Conservation (phyloP, 92 coral and sea anemone species). For the Desmophyllum pertusum region DNA sequence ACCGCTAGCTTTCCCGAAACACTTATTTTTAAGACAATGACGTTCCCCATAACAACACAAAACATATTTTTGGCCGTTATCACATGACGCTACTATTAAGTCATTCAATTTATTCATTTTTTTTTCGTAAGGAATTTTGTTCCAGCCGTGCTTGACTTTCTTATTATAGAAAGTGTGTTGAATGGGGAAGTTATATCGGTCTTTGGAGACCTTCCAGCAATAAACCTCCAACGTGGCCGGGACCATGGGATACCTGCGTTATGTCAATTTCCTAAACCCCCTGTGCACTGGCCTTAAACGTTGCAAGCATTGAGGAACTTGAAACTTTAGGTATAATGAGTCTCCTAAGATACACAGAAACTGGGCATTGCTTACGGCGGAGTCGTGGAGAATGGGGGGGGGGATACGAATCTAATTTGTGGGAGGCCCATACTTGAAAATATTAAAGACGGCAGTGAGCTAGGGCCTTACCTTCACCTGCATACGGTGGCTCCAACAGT, state of each 20-base stretch:
- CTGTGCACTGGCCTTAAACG: background rate
- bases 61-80: too few species aligned
- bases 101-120: too few species aligned
- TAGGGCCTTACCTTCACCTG: constrained; percentile 44
- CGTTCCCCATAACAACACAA: too few species aligned
- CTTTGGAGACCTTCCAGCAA: constrained; percentile 86
- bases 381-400: constrained; percentile 1
- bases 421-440: constrained; percentile 36
- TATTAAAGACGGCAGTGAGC: background rate
- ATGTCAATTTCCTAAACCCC: constrained; percentile 11
- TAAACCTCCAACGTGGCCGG: constrained; percentile 90
- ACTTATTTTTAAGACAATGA: too few species aligned
- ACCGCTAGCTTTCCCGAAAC: too few species aligned
- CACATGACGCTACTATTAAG: too few species aligned
- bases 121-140: constrained; percentile 26
- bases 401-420: constrained; percentile 38
- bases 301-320: background rate
- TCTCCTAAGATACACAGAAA: background rate
- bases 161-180: constrained; percentile 6
- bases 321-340: background rate
- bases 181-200: background rate
- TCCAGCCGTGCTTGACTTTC: constrained; percentile 23
- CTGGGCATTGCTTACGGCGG: background rate
- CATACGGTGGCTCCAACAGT: background rate
- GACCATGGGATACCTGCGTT: constrained; percentile 90